Percentiles rank a stretch among this genome's conserved stretches.
These are phyloP conservation scores for Mugil cephalus DNA, from an alignment of 2,113 vertebrate genomes.

Conservation along the genomic window DNA sequence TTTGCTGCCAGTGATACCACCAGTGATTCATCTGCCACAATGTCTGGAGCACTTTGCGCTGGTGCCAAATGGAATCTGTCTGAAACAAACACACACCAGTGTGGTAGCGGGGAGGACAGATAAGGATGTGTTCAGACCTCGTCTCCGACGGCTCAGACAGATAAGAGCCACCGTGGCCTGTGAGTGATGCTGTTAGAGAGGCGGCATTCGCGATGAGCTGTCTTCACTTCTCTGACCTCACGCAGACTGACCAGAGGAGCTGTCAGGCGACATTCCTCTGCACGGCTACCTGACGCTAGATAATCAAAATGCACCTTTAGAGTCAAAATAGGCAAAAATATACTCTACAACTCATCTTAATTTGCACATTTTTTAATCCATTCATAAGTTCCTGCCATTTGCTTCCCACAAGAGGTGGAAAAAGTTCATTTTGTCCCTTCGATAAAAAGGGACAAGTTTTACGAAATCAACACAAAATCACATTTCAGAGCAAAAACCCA, in stretches of 20 bases:
- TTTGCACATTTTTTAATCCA: too few relatives aligned
- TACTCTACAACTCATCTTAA: too few relatives aligned
- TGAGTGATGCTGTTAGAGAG: slow-evolving; percentile 37
- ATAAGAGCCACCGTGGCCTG: slow-evolving; percentile 35
- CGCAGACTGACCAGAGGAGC: background rate
- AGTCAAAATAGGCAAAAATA: too few relatives aligned
- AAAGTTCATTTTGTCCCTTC: too few relatives aligned
- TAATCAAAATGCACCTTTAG: background rate
- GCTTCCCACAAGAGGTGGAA: too few relatives aligned
- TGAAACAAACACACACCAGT: slow-evolving; percentile 18
- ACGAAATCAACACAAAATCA: too few relatives aligned
- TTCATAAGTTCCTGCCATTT: too few relatives aligned
- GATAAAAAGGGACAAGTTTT: too few relatives aligned
- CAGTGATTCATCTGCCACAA: slow-evolving; percentile 6
- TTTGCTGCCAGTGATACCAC: background rate
- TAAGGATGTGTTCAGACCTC: slow-evolving; percentile 67
- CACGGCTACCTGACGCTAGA: too few relatives aligned
- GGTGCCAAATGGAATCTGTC: slow-evolving; percentile 33
- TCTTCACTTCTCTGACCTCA: slow-evolving; percentile 11
- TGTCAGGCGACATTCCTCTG: slow-evolving; percentile 13
- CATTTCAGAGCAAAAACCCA: too few relatives aligned
- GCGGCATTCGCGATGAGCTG: slow-evolving; percentile 40
- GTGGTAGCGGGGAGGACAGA: slow-evolving; percentile 44
- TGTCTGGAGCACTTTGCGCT: slow-evolving; percentile 10
- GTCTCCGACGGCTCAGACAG: slow-evolving; percentile 54